Evolutionary conservation across 2,113 vertebrate genomes (phyloP).

Genomic region (Phylloscopus trochiloides): DNA sequence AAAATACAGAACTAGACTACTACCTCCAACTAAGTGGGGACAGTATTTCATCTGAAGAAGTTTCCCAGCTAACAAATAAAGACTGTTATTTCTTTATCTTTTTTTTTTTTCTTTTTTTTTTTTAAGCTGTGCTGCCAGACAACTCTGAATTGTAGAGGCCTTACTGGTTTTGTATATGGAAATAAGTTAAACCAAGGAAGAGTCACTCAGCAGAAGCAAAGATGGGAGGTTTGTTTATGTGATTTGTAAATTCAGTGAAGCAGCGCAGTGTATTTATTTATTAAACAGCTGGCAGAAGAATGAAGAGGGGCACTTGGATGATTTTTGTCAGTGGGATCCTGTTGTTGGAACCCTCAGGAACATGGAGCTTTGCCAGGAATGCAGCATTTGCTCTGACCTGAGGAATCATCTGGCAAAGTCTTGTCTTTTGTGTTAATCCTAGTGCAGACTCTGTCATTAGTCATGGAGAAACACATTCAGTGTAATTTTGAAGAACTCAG

Average conservation of each 20-base stretch:
- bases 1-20: background rate
- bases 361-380: background rate
- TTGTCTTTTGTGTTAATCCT: background rate
- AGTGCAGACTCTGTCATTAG: background rate
- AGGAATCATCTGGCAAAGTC: background rate
- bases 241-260: background rate
- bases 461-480: background rate
- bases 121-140: background rate
- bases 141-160: background rate
- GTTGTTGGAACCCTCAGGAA: background rate
- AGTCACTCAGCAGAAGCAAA: background rate
- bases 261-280: background rate
- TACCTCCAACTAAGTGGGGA: background rate
- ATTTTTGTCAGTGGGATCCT: background rate
- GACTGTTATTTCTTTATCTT: background rate
- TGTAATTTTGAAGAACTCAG: conserved; percentile 61
- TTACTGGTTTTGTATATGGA: background rate
- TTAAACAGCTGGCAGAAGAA: background rate
- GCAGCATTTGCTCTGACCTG: background rate
- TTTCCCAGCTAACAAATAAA: background rate
- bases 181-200: background rate
- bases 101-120: background rate
- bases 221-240: background rate
- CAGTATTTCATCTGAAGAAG: background rate
- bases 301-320: background rate